Evolutionary conservation across 2,797 vertebrate genomes (phyloP).

Genomic region (Pipistrellus pygmaeus): DNA sequence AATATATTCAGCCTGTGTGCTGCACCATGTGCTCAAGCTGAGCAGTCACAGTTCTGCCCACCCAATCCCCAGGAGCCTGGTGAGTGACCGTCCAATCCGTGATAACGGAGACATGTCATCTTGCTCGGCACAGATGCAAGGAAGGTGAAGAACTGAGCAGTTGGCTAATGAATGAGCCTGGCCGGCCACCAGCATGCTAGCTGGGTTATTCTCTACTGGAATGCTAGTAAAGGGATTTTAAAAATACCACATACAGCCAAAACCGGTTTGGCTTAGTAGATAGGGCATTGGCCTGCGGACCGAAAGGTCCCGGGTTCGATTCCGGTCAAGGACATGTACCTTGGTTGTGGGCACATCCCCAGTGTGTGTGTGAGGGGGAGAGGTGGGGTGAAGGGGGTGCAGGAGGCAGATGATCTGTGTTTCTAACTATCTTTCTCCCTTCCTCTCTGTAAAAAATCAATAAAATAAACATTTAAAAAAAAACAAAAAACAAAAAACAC

Average conservation of each 20-base stretch:
- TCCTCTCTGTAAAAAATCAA: too few relatives aligned
- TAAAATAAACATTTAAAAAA: too few relatives aligned
- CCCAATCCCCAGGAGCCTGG: background rate
- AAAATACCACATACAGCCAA: background rate
- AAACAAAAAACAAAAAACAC: background rate
- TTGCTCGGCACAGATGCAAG: fast-evolving
- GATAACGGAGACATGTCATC: background rate
- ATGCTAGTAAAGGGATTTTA: background rate
- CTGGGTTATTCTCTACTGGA: background rate
- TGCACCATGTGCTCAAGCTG: background rate
- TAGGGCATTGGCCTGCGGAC: too few relatives aligned
- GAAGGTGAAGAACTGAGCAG: background rate
- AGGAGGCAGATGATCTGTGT: too few relatives aligned
- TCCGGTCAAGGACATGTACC: too few relatives aligned
- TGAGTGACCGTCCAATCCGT: background rate
- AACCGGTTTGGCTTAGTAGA: too few relatives aligned
- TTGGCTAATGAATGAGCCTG: background rate
- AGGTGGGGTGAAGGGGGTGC: too few relatives aligned
- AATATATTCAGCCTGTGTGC: background rate
- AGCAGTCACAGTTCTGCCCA: background rate
- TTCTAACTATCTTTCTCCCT: too few relatives aligned
- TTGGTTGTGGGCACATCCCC: too few relatives aligned
- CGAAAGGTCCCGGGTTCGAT: too few relatives aligned
- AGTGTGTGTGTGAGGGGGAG: too few relatives aligned
- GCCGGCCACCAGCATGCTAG: background rate